Conservation (phyloP, 2,113 vertebrate species). For the Herpailurus yagouaroundi region DNA sequence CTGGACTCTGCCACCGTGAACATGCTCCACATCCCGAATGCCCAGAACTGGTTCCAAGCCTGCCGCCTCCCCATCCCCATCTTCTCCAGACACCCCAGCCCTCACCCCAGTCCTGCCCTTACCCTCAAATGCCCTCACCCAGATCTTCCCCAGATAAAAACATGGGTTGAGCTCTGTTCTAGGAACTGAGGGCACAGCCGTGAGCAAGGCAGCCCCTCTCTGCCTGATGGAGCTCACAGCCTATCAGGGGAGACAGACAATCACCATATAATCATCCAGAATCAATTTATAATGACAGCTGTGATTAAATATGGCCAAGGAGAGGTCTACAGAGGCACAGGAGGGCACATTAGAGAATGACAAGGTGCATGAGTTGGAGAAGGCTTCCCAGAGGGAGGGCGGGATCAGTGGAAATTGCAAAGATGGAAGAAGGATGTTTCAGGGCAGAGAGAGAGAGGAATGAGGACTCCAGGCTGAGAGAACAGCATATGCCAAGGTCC, state of each 20-base stretch:
- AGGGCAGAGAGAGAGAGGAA: not conserved
- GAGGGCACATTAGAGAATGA: not conserved
- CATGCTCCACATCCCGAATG: not conserved
- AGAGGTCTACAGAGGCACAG: not conserved
- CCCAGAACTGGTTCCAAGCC: not conserved
- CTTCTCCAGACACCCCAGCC: not conserved
- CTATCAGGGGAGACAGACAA: not conserved
- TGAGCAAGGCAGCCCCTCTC: not conserved
- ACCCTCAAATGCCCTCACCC: not conserved
- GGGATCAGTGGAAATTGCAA: not conserved
- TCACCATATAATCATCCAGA: not conserved
- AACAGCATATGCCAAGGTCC: slow-evolving; percentile 8
- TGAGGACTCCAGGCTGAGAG: not conserved
- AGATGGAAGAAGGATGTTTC: not conserved
- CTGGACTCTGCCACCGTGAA: not conserved
- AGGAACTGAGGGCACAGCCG: not conserved
- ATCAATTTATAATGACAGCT: not conserved
- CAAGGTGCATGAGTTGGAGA: not conserved
- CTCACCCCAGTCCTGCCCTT: not conserved
- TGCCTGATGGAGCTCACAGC: not conserved
- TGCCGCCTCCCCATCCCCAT: not conserved
- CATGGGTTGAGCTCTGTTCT: not conserved
- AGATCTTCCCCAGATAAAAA: slow-evolving; percentile 3
- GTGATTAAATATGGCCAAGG: not conserved
- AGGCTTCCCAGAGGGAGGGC: not conserved